Conservation (phyloP, 2,113 vertebrate genomes). For the Corvus cornix region DNA sequence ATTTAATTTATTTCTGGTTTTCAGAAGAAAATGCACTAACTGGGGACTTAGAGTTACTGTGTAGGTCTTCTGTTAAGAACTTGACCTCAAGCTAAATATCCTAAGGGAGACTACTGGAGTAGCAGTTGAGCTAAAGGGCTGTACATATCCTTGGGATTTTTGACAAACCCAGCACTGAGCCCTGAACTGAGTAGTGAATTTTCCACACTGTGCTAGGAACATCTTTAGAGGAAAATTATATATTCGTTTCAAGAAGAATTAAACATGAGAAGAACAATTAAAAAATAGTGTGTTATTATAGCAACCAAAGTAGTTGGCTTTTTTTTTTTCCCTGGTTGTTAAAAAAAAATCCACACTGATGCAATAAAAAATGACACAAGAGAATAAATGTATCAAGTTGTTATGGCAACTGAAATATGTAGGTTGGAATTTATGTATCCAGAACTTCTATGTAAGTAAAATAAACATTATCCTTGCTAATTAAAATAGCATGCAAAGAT, state of each 20-base stretch:
- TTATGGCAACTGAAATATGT: slow-evolving; percentile 76
- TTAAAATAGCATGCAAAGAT: slow-evolving; percentile 68
- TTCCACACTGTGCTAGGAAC: not conserved
- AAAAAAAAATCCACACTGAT: not conserved
- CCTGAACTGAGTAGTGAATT: not conserved
- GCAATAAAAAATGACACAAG: slow-evolving; percentile 71
- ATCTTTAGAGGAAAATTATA: slow-evolving; percentile 41
- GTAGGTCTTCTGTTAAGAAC: not conserved
- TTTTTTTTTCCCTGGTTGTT: not conserved
- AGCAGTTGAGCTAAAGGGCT: not conserved
- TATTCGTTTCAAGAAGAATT: slow-evolving; percentile 46
- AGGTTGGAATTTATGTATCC: slow-evolving; percentile 75
- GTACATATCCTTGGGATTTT: not conserved
- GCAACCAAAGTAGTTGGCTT: slow-evolving; percentile 15
- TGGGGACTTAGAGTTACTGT: not conserved
- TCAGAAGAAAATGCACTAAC: not conserved
- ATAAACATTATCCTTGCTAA: slow-evolving; percentile 72
- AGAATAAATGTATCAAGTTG: slow-evolving; percentile 75
- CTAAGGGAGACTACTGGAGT: not conserved
- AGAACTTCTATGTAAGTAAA: slow-evolving; percentile 70
- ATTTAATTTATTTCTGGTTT: not conserved
- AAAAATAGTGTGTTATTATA: slow-evolving; percentile 64
- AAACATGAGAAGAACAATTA: slow-evolving; percentile 66
- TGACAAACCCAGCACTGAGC: not conserved
- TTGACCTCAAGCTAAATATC: not conserved